These are phyloP conservation scores for Nylanderia fulva DNA, from an alignment of 1,140 invertebrate species.

Conservation along the genomic window DNA sequence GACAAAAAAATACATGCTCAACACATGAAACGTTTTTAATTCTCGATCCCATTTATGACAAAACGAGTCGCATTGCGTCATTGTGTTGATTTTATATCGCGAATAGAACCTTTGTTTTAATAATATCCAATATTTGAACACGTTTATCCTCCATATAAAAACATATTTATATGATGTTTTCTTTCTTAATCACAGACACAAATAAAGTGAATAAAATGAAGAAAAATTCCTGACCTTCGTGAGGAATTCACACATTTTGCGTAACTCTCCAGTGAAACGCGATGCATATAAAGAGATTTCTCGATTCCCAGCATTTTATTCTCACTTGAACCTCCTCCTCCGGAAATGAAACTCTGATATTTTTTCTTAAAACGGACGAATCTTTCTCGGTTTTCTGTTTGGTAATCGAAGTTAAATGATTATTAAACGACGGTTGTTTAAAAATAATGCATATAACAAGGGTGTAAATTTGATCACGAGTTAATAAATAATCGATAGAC, in stretches of 20 bases:
- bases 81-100: not conserved
- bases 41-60: not conserved
- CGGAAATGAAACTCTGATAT: not conserved
- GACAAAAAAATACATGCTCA: not conserved
- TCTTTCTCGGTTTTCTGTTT: not conserved
- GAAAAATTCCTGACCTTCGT: not conserved
- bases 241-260: not conserved
- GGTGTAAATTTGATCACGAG: not conserved
- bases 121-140: not conserved
- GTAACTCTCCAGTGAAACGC: slow-evolving; percentile 27
- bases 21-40: not conserved
- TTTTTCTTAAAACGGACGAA: not conserved
- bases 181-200: not conserved
- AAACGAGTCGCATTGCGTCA: not conserved
- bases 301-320: not conserved
- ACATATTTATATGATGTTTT: not conserved
- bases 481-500: not conserved
- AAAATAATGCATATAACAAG: not conserved
- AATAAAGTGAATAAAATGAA: not conserved
- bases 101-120: not conserved
- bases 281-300: not conserved
- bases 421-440: not conserved
- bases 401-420: not conserved
- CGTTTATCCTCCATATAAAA: not conserved
- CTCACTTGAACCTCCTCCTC: not conserved